phyloP scores from a whole-genome alignment of 1,140 invertebrate genomes.

The Myzus persicae region DNA sequence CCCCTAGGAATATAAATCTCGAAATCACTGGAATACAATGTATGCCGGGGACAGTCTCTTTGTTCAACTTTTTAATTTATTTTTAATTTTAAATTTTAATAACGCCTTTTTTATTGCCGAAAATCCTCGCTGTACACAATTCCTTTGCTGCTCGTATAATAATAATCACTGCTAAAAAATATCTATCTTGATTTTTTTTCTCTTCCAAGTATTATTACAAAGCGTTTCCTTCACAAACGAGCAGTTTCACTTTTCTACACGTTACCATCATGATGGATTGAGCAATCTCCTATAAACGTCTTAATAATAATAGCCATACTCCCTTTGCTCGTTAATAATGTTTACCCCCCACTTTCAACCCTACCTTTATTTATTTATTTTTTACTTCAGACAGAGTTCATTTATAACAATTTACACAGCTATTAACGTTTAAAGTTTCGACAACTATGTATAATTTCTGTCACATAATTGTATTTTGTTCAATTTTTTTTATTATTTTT shows the following conservation, averaged over 20 bases:
- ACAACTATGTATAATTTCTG: conserved; percentile 32
- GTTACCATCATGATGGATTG: conserved; percentile 39
- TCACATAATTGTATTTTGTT: not conserved
- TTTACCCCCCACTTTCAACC: conserved; percentile 33
- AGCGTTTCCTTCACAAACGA: conserved; percentile 32
- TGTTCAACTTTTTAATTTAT: conserved; percentile 45
- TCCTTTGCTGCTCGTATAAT: not conserved
- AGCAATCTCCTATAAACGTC: conserved; percentile 49
- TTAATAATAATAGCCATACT: conserved; percentile 54
- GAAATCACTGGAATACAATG: conserved; percentile 33
- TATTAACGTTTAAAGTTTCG: conserved; percentile 45
- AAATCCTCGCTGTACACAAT: not conserved
- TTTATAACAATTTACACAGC: conserved; percentile 46
- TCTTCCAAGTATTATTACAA: conserved; percentile 11
- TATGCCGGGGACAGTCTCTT: conserved; percentile 30
- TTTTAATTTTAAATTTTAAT: conserved; percentile 31
- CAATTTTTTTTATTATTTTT: not conserved
- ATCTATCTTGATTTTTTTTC: conserved; percentile 19
- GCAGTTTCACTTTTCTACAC: conserved; percentile 51
- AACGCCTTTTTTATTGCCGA: conserved; percentile 10
- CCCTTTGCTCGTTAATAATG: conserved; percentile 46
- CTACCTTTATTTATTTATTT: conserved; percentile 21
- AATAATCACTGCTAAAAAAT: conserved; percentile 20
- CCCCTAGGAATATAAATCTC: conserved; percentile 47
- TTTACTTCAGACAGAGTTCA: conserved; percentile 22